Base-by-base conservation (phyloP, 2,797 vertebrate species). In the Austrolebias charrua region DNA sequence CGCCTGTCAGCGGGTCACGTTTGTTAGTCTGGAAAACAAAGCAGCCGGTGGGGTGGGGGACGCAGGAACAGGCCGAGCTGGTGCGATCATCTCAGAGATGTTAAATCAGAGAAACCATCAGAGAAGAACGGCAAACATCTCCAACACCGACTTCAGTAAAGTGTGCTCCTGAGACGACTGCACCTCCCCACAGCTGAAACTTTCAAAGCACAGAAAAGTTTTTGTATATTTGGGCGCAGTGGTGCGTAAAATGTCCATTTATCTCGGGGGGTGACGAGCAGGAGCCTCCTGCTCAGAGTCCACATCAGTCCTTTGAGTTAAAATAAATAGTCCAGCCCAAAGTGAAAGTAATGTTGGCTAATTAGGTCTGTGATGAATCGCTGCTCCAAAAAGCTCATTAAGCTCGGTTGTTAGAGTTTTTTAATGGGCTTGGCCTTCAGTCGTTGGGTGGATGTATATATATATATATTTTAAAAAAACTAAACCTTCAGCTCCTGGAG, bases 11-110 rank as follows among this genome's bases (percentile, higher is more conserved):
- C 12, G 55, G 70, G 70, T 71, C 81, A 52, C 50, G 62, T 73
- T 63, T 80, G 81, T 79, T 81, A 65, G 79, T 63, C 75, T 66
- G 70, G 74, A 28, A 79, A 80, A 81, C 74, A 84, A 77, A 75
- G 71, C 68, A 78, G 57, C 63, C 20, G 66, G 52, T 38, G 3
- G 75, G 69, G 71, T 2, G 3, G 71, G 57, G 71, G 29, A 40
- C 47, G 59, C 55, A 60, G 55, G 73, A 51, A 76, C 73, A 24
- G 71, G 60, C 67, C 60, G 55, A 14, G 11, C 55, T 40, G 16
- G 55, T 53, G 62, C 62, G 57, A 73, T 71, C 45, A 24, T 80
- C 66, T 57, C 65, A 31, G 63, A 16, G 64, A 55, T 15, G 53
- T 48, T 4, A 35, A 60, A 75, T 78, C 76, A 66, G 63, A 80